Base-by-base conservation (phyloP, 2,888 invertebrate genomes). In the Blastobasis adustella region DNA sequence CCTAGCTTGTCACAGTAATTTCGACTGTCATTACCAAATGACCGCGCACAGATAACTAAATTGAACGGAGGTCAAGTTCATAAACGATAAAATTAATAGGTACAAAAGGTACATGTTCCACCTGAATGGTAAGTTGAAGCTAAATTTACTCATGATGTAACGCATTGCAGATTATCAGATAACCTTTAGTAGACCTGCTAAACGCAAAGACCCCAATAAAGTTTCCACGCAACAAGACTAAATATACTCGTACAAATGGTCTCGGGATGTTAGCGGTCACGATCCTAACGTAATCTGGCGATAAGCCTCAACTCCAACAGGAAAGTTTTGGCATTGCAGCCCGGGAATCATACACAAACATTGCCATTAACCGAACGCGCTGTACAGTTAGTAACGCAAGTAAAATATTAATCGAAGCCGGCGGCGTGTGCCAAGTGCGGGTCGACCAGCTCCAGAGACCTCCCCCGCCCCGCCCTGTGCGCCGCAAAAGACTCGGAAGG, bases 321-420 rank as follows among this genome's bases (percentile, higher is more conserved):
- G 67, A 65, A 69, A 69, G 65, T 67, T 71, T 76, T 70, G 69
- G 72, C 67, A 65, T 60, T 59, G 63, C 54, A 45, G 58, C 56
- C 55, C 57, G 52, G 50, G 58, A 63, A 70, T 76, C 74, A 76
- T 74, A 67, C 67, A 76, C 65, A 62, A 65, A 61, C 65, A 65
- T 66, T 65, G 73, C 71, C 67, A 71, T 72, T 71, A 71, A 73
- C 69, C 63, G 60, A 73, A 23, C 23, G 23, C 70, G 69, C 60
- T 57, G 65, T 66, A 71, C 63, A 65, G 69, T 63, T 65, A 67
- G 73, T 69, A 74, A 71, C 73, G 69, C 66, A 66, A 69, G 72
- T 70, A 76, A 74, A 77, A 79, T 78, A 79, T 76, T 76, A 76
- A 79, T 77, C 79, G 75, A 74, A 67, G 60, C 59, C 61, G 68